Evolutionary conservation across 2,797 vertebrate genomes (phyloP), one percentile per base, ranked within the genome.

Genomic region (Sus cebifrons): DNA sequence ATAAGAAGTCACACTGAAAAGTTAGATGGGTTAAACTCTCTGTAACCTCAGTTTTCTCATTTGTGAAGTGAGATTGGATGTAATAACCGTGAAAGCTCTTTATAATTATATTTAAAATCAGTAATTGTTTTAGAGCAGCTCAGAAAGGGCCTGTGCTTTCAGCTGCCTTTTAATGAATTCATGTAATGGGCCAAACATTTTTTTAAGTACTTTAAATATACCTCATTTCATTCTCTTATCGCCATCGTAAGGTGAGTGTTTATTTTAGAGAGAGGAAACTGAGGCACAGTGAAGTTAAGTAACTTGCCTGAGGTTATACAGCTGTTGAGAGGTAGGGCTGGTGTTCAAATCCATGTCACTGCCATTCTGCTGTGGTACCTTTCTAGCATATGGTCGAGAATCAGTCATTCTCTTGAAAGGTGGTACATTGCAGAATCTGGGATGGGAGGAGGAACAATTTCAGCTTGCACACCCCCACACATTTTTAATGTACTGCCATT

Each of bases 1-100:
- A 97, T 98, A 98, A 98, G 65, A 92, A 89, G 81, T 86, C 54
- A 84, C 44, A 67, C 52, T 78, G 79, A 89, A 85, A 96, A 87
- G 58, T 67, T 70, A 92, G 7, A 67, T 94, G 16, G 58, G 17
- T 85, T 93, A 94, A 87, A 83, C 20, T 89, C 11, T 71, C 15
- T 93, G 0, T 74, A 83, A 79, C 25, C 29, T 94, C 40, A 49
- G 32, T 95, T 89, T 95, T 40, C 77, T 97, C 25, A 67, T 83
- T 92, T 94, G 52, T 96, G 81, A 95, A 81, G 75, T 79, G 23
- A 87, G 52, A 27, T 82, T 92, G 17, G 78, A 58, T 91, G 67
- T 93, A 89, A 21, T 96, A 82, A 92, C 64, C 29, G 60, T 54
- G 88, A 93, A 67, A 91, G 29, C 20, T 91, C 86, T 94, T 94